These are phyloP conservation scores for Hystrix brachyura DNA, from an alignment of 2,113 vertebrate species.

Conservation along the genomic window DNA sequence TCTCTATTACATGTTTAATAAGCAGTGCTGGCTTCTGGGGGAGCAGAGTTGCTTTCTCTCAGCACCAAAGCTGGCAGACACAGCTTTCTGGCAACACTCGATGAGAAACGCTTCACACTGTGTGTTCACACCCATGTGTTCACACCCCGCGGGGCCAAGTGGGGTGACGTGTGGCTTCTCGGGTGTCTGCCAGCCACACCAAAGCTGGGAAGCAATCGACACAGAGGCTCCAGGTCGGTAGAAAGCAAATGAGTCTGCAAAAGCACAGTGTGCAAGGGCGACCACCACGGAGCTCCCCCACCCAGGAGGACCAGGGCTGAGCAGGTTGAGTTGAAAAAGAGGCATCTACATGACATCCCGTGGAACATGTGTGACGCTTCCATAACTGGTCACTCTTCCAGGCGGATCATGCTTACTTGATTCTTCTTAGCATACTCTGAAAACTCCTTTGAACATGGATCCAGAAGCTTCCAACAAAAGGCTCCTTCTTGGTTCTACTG, in stretches of 20 bases:
- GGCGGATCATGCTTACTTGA: not conserved
- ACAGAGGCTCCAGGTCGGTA: not conserved
- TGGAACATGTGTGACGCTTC: fast-evolving
- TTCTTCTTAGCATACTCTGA: not conserved
- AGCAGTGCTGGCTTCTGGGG: not conserved
- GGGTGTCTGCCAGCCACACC: not conserved
- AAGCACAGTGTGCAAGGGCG: not conserved
- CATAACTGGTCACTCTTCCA: not conserved
- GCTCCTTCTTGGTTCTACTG: not conserved
- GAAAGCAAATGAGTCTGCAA: not conserved
- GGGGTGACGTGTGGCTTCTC: not conserved
- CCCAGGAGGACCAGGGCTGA: fast-evolving
- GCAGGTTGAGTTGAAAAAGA: fast-evolving
- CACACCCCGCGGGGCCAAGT: not conserved
- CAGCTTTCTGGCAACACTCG: slow-evolving; percentile 41
- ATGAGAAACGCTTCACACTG: not conserved
- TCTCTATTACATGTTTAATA: slow-evolving; percentile 42
- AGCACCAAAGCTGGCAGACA: slow-evolving; percentile 53
- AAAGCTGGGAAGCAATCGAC: not conserved
- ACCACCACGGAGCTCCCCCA: fast-evolving
- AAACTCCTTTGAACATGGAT: not conserved
- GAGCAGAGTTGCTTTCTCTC: slow-evolving; percentile 11
- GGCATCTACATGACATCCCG: fast-evolving
- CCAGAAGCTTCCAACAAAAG: not conserved
- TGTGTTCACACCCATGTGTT: slow-evolving; percentile 24